Conservation (phyloP, 2,113 vertebrate species). For the Helogale parvula region DNA sequence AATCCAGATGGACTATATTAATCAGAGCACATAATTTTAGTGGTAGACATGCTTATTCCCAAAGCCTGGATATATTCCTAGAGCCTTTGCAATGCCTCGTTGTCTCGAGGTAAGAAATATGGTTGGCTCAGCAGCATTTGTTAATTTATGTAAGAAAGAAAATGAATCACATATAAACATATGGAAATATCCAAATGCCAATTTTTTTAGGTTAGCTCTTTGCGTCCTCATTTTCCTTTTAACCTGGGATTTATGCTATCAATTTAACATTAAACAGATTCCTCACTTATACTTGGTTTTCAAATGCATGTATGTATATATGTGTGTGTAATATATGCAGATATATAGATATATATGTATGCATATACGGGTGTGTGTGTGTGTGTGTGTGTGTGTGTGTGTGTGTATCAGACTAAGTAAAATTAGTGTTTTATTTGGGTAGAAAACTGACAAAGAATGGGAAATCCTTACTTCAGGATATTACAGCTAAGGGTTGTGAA, state of each 20-base stretch:
- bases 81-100: constrained; percentile 49
- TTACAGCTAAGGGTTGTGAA: constrained; percentile 72
- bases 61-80: constrained; percentile 56
- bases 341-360: neutral
- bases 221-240: constrained; percentile 70
- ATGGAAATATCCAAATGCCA: constrained; percentile 61
- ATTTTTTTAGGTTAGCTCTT: constrained; percentile 58
- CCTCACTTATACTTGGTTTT: constrained; percentile 61
- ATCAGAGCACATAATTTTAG: constrained; percentile 64
- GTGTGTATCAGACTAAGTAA: constrained; percentile 50
- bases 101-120: constrained; percentile 66
- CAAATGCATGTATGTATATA: constrained; percentile 62
- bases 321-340: constrained; percentile 43
- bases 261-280: constrained; percentile 76
- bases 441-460: constrained; percentile 78
- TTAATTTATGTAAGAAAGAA: constrained; percentile 75
- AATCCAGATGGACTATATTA: constrained; percentile 77
- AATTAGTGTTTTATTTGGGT: constrained; percentile 81
- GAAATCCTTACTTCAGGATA: constrained; percentile 77
- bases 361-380: neutral
- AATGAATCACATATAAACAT: constrained; percentile 65
- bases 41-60: constrained; percentile 57
- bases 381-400: too few relatives aligned
- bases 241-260: constrained; percentile 5
- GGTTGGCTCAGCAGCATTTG: constrained; percentile 54